Conservation (phyloP, 2,797 vertebrate species). For the Sebastes paucispinis region DNA sequence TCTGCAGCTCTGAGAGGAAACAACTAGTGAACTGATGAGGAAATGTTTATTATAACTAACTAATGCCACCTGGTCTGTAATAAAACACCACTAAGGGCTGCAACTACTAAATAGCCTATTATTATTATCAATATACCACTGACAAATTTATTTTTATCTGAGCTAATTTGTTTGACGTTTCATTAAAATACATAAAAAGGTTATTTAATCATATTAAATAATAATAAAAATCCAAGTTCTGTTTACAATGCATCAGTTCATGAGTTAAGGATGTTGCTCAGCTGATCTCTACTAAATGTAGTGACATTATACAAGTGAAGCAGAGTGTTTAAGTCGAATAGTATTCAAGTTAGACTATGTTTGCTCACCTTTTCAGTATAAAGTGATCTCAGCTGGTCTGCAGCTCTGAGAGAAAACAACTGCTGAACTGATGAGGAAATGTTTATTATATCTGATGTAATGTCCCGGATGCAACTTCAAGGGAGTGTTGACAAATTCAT, state of each 20-base stretch:
- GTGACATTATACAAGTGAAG: neutral
- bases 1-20: too few relatives aligned
- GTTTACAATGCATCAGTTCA: neutral
- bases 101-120: too few relatives aligned
- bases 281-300: neutral
- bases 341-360: too few relatives aligned
- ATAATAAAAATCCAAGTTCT: too few relatives aligned
- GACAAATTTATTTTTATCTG: neutral
- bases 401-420: fast-evolving
- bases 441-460: neutral
- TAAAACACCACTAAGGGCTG: too few relatives aligned
- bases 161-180: neutral
- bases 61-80: too few relatives aligned
- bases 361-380: neutral
- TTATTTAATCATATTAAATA: neutral
- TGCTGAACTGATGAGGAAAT: neutral
- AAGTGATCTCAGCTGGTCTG: fast-evolving
- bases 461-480: neutral
- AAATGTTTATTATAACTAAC: too few relatives aligned
- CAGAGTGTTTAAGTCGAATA: too few relatives aligned
- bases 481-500: neutral
- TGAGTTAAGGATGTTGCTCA: neutral
- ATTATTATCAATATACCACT: too few relatives aligned
- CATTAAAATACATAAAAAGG: too few relatives aligned
- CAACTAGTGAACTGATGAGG: too few relatives aligned